Conservation (phyloP, 2,113 vertebrate species). For the Sebastes fasciatus region DNA sequence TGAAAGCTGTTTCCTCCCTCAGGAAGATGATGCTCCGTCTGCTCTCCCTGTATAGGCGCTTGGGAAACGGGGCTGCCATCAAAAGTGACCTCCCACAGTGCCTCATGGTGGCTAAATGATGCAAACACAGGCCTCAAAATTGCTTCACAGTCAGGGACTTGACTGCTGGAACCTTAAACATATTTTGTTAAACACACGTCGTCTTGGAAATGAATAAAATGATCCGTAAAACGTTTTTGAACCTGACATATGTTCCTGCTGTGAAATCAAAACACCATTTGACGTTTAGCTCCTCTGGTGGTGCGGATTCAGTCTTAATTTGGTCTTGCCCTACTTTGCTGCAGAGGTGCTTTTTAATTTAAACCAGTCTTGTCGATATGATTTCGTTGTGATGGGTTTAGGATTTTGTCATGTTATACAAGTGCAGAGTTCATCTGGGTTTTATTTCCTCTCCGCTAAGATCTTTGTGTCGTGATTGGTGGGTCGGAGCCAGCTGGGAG, state of each 20-base stretch:
- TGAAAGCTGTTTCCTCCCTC: conserved; percentile 79
- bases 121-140: conserved; percentile 43
- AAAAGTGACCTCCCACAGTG: conserved; percentile 59
- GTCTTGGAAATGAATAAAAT: conserved; percentile 41
- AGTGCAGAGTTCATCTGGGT: conserved; percentile 82
- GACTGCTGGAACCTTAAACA: not conserved
- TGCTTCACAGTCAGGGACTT: conserved; percentile 10
- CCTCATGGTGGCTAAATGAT: conserved; percentile 50
- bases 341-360: conserved; percentile 60
- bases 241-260: conserved; percentile 44
- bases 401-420: conserved; percentile 78
- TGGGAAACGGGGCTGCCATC: conserved; percentile 39
- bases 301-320: conserved; percentile 37
- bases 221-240: conserved; percentile 39
- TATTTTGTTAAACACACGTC: conserved; percentile 38
- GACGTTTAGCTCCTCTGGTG: conserved; percentile 20
- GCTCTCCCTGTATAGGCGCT: conserved; percentile 34
- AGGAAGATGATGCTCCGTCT: conserved; percentile 72
- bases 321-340: conserved; percentile 63
- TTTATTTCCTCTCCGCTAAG: conserved; percentile 79
- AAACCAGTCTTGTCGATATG: conserved; percentile 64
- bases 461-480: conserved; percentile 73
- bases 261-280: conserved; percentile 57
- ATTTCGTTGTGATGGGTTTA: conserved; percentile 68
- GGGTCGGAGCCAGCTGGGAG: conserved; percentile 70